Percentiles rank a stretch among this genome's conserved stretches.
phyloP scores from a whole-genome alignment of 1,140 invertebrate species.

The Ips typographus region DNA sequence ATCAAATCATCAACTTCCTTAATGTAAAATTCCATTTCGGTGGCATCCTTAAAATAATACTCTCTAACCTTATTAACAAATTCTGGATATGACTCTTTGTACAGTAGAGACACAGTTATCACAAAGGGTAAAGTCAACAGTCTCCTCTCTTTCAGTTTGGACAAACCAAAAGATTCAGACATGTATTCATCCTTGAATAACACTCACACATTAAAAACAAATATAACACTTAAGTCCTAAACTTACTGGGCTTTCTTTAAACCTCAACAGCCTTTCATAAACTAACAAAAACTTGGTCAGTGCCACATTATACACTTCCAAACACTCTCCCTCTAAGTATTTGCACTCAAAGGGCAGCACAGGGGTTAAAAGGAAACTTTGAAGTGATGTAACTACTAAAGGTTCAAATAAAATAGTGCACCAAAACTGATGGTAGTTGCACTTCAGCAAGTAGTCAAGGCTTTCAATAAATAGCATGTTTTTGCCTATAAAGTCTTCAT shows the following conservation, averaged over 20 bases:
- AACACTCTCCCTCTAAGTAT: slow-evolving; percentile 41
- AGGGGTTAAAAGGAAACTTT: slow-evolving; percentile 42
- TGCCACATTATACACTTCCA: slow-evolving; percentile 39
- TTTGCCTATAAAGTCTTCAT: slow-evolving; percentile 33
- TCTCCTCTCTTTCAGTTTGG: slow-evolving; percentile 41
- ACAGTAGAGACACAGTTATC: slow-evolving; percentile 43
- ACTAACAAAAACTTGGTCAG: slow-evolving; percentile 40
- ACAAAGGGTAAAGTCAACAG: slow-evolving; percentile 44
- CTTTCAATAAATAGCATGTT: slow-evolving; percentile 40
- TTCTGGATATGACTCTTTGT: slow-evolving; percentile 38
- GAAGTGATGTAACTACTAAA: slow-evolving; percentile 33
- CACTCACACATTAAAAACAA: neutral
- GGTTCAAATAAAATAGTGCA: slow-evolving; percentile 45
- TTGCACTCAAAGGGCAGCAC: slow-evolving; percentile 37
- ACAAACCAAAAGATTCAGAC: slow-evolving; percentile 38
- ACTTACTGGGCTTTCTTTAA: slow-evolving; percentile 43
- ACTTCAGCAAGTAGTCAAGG: slow-evolving; percentile 42
- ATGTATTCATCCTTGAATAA: slow-evolving; percentile 47
- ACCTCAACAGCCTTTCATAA: slow-evolving; percentile 41
- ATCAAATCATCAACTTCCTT: slow-evolving; percentile 43
- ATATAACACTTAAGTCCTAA: slow-evolving; percentile 8
- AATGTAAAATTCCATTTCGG: slow-evolving; percentile 39
- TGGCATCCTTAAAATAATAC: slow-evolving; percentile 41
- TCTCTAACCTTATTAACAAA: slow-evolving; percentile 42
- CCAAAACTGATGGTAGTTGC: slow-evolving; percentile 48